phyloP scores from a whole-genome alignment of 1,140 invertebrate species.

The Drosophila arawakana region DNA sequence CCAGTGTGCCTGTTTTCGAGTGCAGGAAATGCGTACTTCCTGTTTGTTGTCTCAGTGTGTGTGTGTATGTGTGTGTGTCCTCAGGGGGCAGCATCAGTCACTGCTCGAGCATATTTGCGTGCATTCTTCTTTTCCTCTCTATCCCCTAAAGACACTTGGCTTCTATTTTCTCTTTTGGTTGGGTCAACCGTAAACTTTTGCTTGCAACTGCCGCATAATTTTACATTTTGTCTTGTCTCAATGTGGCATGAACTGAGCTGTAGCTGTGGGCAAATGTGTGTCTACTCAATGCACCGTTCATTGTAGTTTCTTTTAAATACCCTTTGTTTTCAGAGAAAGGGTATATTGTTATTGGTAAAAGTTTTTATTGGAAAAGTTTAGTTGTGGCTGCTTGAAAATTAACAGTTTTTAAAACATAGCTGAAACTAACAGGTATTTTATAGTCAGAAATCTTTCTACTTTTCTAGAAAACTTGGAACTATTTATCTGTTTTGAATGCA shows the following conservation, averaged over 20 bases:
- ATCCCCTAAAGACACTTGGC: slow-evolving; percentile 52
- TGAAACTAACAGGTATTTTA: too few species aligned
- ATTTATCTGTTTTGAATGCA: slow-evolving; percentile 76
- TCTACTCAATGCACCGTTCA: slow-evolving; percentile 60
- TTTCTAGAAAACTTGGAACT: slow-evolving; percentile 77
- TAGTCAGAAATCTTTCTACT: slow-evolving; percentile 31
- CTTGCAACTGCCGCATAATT: slow-evolving; percentile 76
- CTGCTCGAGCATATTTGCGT: slow-evolving; percentile 69
- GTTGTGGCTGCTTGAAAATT: too few species aligned
- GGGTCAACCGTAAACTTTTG: slow-evolving; percentile 72
- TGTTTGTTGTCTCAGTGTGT: slow-evolving; percentile 66
- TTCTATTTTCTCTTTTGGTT: slow-evolving; percentile 11
- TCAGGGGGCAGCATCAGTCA: slow-evolving; percentile 53
- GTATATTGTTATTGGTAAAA: too few species aligned
- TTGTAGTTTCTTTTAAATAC: slow-evolving; percentile 8
- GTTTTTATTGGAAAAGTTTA: too few species aligned
- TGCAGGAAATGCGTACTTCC: slow-evolving; percentile 80
- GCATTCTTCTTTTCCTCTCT: slow-evolving; percentile 16
- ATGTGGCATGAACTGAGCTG: slow-evolving; percentile 20
- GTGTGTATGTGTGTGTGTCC: slow-evolving; percentile 16
- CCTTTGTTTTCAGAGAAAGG: background rate
- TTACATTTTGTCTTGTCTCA: slow-evolving; percentile 61
- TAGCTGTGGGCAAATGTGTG: slow-evolving; percentile 28
- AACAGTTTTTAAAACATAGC: too few species aligned
- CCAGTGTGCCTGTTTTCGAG: slow-evolving; percentile 42